Percentiles rank a stretch among this genome's conserved stretches.
Evolutionary conservation across 2,888 invertebrate genomes (phyloP).

Genomic region (Ophion obscuratus): DNA sequence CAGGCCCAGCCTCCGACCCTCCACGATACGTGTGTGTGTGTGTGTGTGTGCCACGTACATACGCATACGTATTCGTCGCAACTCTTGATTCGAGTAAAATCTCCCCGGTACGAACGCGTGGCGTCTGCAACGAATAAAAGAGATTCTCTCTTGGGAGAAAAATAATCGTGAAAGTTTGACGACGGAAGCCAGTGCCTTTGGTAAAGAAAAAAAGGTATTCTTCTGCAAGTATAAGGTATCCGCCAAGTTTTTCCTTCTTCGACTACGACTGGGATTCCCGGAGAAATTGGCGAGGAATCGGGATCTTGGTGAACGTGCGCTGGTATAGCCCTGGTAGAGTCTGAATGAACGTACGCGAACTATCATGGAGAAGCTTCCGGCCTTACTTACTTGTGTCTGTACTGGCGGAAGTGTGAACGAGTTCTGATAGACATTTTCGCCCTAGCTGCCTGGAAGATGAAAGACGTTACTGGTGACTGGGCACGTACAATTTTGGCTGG

Average conservation of each 20-base stretch:
- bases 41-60: slow-evolving; percentile 15
- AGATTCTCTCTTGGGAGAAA: slow-evolving; percentile 51
- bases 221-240: slow-evolving; percentile 10
- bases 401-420: too few species aligned
- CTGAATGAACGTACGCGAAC: not conserved
- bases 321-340: not conserved
- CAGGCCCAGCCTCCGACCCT: slow-evolving; percentile 33
- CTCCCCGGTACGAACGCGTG: slow-evolving; percentile 44
- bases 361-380: not conserved
- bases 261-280: not conserved
- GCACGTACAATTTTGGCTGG: too few species aligned
- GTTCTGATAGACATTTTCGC: too few species aligned
- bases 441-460: too few species aligned
- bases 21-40: slow-evolving; percentile 27
- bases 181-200: slow-evolving; percentile 5
- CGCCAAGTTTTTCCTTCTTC: slow-evolving; percentile 7
- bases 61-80: slow-evolving; percentile 11
- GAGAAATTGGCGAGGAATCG: not conserved
- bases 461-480: too few species aligned
- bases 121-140: slow-evolving; percentile 61
- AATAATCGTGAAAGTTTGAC: slow-evolving; percentile 62
- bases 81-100: slow-evolving; percentile 51
- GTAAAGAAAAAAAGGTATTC: slow-evolving; percentile 50
- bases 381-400: too few species aligned
- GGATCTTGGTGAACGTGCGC: not conserved